Evolutionary conservation across 53 echinoderm and acorn worm species (phyloP), one percentile per base, ranked within the genome.

Genomic region (Pentamera pediparva): DNA sequence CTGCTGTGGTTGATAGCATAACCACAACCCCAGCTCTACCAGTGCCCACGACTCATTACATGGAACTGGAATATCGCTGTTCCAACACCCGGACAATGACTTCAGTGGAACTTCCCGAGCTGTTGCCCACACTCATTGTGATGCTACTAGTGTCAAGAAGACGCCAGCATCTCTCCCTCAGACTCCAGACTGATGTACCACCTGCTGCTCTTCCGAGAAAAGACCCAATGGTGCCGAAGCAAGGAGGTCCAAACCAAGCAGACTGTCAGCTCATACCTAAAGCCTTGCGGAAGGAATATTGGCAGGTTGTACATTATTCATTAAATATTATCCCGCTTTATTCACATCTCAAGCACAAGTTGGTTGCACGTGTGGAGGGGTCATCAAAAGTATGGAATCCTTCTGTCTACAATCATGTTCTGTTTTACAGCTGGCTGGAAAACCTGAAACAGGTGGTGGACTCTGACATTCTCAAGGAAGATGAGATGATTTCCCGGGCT

Each of bases 21-120:
- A 86, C 36, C 86, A 86, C 34, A 81, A 86, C 55, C 77, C 77
- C n/a, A 77, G 59, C 19, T 69, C 88, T 21, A 79, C 83, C 7
- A 83, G 69, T 18, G 79, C 39, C 20, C 6, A 38, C 38, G 39
- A 37, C 5, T 64, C 24, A 19, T 64, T 64, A n/a, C 64, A 22
- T 37, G 39, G 39, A 37, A 37, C 64, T 24, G 39, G 64, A 19
- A 64, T 64, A 37, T 17, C 64, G 39, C 64, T 37, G 38, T 64
- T 37, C 64, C 37, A 64, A 3, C 39, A 37, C 61, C 39, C 39
- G 6, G 22, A 22, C 64, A 18, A 18, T 7, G 19, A 37, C 19
- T 38, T 18, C 21, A 37, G 5, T 37, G 3, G 39, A 37, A n/a
- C 62, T 62, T 34, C 35, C 62, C 62, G 62, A 7, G 62, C 37